Percentiles rank a stretch among this genome's conserved stretches.
These are phyloP conservation scores for Myodes glareolus DNA, from an alignment of 2,113 vertebrate genomes.

Conservation along the genomic window DNA sequence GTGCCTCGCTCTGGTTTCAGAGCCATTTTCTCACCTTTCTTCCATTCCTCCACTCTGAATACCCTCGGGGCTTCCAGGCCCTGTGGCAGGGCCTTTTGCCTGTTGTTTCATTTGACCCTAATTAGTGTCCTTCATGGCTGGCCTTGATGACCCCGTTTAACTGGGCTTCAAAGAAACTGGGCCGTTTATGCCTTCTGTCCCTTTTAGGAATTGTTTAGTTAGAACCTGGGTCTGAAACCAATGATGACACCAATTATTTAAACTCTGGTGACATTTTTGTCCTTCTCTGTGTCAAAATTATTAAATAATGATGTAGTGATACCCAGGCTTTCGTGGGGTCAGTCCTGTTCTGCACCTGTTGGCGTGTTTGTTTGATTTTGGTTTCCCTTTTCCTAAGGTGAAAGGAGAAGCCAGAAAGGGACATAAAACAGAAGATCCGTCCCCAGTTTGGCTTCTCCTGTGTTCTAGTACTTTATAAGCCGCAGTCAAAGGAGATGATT, in stretches of 20 bases:
- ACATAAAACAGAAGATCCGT: background rate
- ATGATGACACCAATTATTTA: background rate
- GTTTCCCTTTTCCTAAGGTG: background rate
- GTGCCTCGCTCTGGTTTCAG: background rate
- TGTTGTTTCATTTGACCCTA: background rate
- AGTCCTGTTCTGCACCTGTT: background rate
- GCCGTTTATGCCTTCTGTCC: background rate
- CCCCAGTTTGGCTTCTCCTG: background rate
- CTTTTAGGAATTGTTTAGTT: background rate
- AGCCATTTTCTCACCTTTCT: background rate
- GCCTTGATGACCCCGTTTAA: background rate
- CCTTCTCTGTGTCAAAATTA: background rate
- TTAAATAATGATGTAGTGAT: background rate
- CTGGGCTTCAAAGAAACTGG: background rate
- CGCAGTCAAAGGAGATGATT: background rate
- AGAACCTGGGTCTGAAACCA: background rate
- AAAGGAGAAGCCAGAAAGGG: background rate
- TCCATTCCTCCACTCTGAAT: background rate
- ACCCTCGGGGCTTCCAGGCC: background rate
- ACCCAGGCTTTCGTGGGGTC: background rate
- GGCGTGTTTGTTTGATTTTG: background rate
- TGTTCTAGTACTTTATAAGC: background rate
- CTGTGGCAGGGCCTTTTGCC: fast-evolving
- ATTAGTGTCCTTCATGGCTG: too few species aligned
- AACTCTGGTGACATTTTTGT: background rate